Conservation (phyloP, 2,113 vertebrate species). For the Odocoileus virginianus region DNA sequence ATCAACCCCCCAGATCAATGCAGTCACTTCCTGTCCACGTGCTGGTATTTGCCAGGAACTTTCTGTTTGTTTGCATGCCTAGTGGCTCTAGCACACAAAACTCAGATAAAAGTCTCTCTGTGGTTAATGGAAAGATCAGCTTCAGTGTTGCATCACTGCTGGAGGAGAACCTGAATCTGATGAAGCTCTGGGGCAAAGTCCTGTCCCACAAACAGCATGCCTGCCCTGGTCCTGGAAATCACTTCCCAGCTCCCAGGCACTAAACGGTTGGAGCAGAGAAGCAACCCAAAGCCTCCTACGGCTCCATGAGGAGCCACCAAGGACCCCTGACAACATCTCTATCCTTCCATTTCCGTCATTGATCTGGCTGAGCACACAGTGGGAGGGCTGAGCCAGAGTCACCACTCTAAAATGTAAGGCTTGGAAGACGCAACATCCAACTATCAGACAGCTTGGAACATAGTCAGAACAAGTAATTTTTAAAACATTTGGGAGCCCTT, state of each 20-base stretch:
- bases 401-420: slow-evolving; percentile 37
- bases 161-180: slow-evolving; percentile 19
- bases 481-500: slow-evolving; percentile 51
- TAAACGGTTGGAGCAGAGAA: background rate
- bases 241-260: background rate
- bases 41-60: slow-evolving; percentile 37
- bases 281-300: background rate
- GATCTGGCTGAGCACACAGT: background rate
- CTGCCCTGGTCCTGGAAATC: background rate
- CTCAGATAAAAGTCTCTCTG: slow-evolving; percentile 56
- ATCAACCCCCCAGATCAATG: background rate
- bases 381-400: slow-evolving; percentile 42
- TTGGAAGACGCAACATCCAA: slow-evolving; percentile 31
- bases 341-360: background rate
- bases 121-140: slow-evolving; percentile 34
- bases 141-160: slow-evolving; percentile 2
- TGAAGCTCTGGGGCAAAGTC: slow-evolving; percentile 40
- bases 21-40: background rate
- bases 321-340: background rate
- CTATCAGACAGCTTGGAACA: slow-evolving; percentile 55
- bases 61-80: slow-evolving; percentile 40
- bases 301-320: background rate
- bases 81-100: background rate
- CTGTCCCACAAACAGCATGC: background rate
- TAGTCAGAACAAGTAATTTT: slow-evolving; percentile 42